Evolutionary conservation across 2,113 vertebrate genomes (phyloP).

Genomic region (Ranitomeya variabilis): DNA sequence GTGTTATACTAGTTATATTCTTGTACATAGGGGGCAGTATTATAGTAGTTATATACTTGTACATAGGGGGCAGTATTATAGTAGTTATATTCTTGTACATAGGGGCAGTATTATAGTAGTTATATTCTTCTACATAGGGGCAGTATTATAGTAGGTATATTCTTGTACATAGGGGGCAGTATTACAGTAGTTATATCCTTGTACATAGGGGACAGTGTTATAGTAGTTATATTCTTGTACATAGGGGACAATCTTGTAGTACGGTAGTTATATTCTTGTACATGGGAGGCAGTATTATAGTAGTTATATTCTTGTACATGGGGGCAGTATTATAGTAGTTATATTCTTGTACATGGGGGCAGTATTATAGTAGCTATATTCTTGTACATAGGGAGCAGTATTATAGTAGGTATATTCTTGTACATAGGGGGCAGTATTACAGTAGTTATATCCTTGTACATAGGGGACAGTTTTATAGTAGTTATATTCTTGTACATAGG

Average conservation of each 20-base stretch:
- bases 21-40: background rate
- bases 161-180: background rate
- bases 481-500: background rate
- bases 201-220: background rate
- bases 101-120: background rate
- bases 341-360: background rate
- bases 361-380: background rate
- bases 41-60: conserved; percentile 2
- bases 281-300: background rate
- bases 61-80: background rate
- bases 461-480: background rate
- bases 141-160: conserved; percentile 1
- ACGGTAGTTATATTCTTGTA: no score
- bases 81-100: background rate
- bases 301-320: background rate
- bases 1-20: background rate
- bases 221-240: conserved; percentile 3
- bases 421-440: background rate
- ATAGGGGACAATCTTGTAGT: no score
- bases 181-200: background rate
- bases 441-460: background rate
- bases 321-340: background rate
- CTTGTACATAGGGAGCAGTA: background rate
- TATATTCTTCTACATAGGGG: background rate
- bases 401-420: background rate